Evolutionary conservation across 2,113 vertebrate genomes (phyloP).

Genomic region (Brevimyrus niger): DNA sequence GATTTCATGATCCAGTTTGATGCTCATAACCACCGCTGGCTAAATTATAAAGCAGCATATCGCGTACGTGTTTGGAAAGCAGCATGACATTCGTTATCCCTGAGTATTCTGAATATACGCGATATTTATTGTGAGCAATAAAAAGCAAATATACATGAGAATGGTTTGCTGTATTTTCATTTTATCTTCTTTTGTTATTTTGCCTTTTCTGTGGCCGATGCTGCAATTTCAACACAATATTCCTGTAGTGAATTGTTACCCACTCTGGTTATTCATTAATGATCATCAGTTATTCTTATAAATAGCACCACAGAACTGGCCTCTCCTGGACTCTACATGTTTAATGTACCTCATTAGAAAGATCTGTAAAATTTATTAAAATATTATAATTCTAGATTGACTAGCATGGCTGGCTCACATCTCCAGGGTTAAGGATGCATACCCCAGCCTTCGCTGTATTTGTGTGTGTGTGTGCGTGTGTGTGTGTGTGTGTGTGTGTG

Average conservation of each 20-base stretch:
- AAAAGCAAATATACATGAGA: not conserved
- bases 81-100: not conserved
- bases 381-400: conserved; percentile 5
- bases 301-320: not conserved
- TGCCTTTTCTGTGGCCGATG: not conserved
- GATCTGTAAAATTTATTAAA: not conserved
- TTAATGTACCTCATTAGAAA: not conserved
- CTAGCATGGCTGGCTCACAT: not conserved
- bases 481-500: not conserved
- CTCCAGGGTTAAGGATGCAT: not conserved
- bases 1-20: not conserved
- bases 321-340: not conserved
- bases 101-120: not conserved
- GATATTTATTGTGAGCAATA: not conserved
- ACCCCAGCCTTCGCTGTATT: not conserved
- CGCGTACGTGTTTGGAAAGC: not conserved
- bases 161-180: not conserved
- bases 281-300: not conserved
- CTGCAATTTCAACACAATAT: not conserved
- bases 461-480: not conserved
- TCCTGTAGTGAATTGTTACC: not conserved
- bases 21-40: not conserved
- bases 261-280: conserved; percentile 1
- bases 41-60: not conserved
- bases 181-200: not conserved